These are phyloP conservation scores for Drosophila parthenogenetica DNA, from an alignment of 2,888 invertebrate genomes.

Conservation along the genomic window DNA sequence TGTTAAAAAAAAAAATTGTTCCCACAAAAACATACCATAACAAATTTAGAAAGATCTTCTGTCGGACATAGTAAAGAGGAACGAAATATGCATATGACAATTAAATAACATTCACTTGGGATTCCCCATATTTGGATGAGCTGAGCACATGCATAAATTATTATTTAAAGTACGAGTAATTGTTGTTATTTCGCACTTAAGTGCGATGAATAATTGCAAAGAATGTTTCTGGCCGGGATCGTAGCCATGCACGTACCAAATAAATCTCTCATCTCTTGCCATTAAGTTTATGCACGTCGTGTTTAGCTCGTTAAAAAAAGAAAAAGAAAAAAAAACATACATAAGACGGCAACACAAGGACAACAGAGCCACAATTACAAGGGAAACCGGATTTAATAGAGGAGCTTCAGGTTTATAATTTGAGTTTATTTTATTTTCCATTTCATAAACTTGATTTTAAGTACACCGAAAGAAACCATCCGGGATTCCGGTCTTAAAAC, in stretches of 20 bases:
- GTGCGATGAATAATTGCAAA: constrained; percentile 34
- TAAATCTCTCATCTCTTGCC: constrained; percentile 56
- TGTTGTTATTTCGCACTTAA: constrained; percentile 24
- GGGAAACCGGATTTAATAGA: constrained; percentile 70
- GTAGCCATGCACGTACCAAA: constrained; percentile 57
- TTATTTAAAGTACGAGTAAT: not conserved
- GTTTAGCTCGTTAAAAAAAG: constrained; percentile 57
- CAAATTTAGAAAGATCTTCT: no score
- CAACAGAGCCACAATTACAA: constrained; percentile 42
- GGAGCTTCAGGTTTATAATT: constrained; percentile 31
- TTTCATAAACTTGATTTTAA: constrained; percentile 35
- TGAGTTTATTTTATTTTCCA: constrained; percentile 14
- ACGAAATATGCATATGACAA: not conserved
- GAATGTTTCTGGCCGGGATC: constrained; percentile 26
- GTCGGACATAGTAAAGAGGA: no score
- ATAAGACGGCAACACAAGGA: constrained; percentile 58
- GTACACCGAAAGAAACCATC: constrained; percentile 16
- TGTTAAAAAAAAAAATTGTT: no score
- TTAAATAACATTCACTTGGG: not conserved
- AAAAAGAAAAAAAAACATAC: constrained; percentile 5
- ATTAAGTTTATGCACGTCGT: constrained; percentile 75
- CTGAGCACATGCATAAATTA: constrained; percentile 25
- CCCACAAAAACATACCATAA: no score
- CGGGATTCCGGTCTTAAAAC: no score
- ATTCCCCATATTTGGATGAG: constrained; percentile 3